Percentiles rank a stretch among this genome's conserved stretches.
Conservation (phyloP, 2,797 vertebrate genomes). For the Vespertilio murinus region DNA sequence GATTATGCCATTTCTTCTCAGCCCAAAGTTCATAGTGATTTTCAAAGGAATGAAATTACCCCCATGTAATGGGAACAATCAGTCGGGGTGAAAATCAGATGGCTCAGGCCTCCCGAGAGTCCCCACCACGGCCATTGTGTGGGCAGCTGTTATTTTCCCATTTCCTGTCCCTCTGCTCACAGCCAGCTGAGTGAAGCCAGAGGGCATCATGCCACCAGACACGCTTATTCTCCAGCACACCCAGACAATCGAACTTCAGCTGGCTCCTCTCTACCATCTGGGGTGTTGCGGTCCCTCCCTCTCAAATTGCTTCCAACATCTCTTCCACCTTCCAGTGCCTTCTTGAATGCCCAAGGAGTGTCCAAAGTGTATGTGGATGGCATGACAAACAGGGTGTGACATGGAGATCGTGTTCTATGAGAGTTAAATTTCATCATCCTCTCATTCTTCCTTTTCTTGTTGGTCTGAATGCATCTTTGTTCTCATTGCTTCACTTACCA, state of each 20-base stretch:
- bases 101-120: background rate
- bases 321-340: background rate
- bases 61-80: background rate
- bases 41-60: slow-evolving; percentile 50
- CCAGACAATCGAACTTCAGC: background rate
- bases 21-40: background rate
- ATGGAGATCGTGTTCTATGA: background rate
- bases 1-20: slow-evolving; percentile 32
- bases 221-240: background rate
- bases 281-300: background rate
- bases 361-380: background rate
- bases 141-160: background rate
- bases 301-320: background rate
- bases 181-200: background rate
- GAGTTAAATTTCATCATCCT: background rate
- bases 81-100: slow-evolving; percentile 33
- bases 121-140: background rate
- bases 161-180: background rate
- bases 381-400: background rate
- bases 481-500: background rate
- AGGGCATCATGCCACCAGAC: background rate
- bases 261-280: background rate
- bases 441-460: background rate
- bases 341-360: background rate
- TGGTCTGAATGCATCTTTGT: background rate